A percentile compares a stretch with the other conserved stretches of the same genome.
Conservation (phyloP, 2,797 vertebrate species). For the Petrocephalus sullivani region DNA sequence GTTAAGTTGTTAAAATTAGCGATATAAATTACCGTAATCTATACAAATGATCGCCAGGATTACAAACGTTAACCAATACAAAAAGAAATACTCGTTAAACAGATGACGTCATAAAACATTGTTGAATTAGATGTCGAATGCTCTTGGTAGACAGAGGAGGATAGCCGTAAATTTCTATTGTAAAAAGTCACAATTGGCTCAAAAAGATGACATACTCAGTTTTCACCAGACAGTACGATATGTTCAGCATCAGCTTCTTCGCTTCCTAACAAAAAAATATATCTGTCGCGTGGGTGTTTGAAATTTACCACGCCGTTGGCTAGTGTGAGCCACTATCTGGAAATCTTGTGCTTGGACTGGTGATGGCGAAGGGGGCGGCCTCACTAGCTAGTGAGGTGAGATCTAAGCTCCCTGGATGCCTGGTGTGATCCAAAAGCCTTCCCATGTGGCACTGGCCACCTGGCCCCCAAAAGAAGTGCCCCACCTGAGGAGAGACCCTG, state of each 20-base stretch:
- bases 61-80: not conserved
- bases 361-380: slow-evolving; percentile 17
- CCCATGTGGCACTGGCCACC: not conserved
- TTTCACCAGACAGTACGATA: not conserved
- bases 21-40: not conserved
- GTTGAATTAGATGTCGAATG: not conserved
- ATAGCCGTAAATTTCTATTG: not conserved
- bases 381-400: slow-evolving; percentile 20
- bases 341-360: slow-evolving; percentile 12
- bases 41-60: not conserved
- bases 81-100: not conserved
- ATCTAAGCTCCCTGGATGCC: slow-evolving; percentile 24
- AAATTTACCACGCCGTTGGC: slow-evolving; percentile 23
- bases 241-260: not conserved
- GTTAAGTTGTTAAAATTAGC: not conserved
- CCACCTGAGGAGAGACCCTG: not conserved
- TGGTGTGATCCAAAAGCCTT: slow-evolving; percentile 9
- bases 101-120: not conserved
- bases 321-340: slow-evolving; percentile 1
- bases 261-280: not conserved
- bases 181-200: not conserved
- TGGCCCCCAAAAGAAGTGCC: not conserved
- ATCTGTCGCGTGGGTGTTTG: not conserved
- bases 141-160: not conserved
- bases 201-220: not conserved